Conservation (phyloP, 2,113 vertebrate species). For the Hippopotamus amphibius region DNA sequence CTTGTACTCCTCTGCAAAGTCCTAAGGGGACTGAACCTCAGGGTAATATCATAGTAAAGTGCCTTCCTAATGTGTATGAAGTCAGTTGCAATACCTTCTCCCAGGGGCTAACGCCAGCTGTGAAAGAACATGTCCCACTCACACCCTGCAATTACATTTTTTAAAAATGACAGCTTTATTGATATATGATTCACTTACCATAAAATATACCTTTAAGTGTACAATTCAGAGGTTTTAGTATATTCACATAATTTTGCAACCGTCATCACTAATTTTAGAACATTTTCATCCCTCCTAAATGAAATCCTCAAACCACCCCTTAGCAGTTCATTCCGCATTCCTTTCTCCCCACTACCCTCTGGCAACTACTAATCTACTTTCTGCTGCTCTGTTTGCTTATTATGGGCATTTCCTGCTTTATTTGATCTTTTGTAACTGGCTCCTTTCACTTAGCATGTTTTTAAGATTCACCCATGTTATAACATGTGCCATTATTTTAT, state of each 20-base stretch:
- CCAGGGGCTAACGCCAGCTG: neutral
- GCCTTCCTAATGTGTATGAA: neutral
- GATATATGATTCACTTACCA: neutral
- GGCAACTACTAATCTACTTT: neutral
- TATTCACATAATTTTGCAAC: neutral
- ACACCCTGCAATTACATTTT: neutral
- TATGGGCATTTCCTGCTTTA: neutral
- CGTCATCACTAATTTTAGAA: neutral
- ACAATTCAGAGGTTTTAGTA: neutral
- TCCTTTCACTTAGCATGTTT: neutral
- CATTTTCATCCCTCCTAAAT: too few relatives aligned
- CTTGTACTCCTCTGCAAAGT: neutral
- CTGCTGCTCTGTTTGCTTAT: neutral
- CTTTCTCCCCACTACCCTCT: neutral
- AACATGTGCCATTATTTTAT: neutral
- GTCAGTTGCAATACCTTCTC: neutral
- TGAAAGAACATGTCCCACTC: neutral
- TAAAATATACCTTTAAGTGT: neutral
- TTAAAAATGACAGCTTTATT: neutral
- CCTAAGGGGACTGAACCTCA: neutral
- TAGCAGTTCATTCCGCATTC: neutral
- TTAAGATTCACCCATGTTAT: neutral
- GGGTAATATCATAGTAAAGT: neutral
- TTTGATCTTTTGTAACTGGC: neutral
- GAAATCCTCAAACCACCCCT: neutral